phyloP scores from a whole-genome alignment of 2,888 invertebrate genomes.

The Acronicta alni region DNA sequence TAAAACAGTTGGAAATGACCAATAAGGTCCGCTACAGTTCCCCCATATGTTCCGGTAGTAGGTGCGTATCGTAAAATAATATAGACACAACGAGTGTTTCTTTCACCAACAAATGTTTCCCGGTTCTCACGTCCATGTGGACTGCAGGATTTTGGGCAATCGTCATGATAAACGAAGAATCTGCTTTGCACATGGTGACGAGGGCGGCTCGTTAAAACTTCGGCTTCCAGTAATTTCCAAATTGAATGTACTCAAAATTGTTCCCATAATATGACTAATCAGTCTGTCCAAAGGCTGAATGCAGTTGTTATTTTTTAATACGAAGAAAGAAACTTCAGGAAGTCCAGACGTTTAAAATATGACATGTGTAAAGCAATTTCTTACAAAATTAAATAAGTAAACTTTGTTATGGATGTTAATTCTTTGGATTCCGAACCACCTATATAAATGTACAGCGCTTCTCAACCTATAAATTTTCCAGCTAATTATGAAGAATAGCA shows the following conservation, averaged over 20 bases:
- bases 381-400: slow-evolving; percentile 44
- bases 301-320: slow-evolving; percentile 17
- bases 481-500: slow-evolving; percentile 61
- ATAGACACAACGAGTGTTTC: slow-evolving; percentile 66
- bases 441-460: slow-evolving; percentile 38
- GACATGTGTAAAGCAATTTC: slow-evolving; percentile 25
- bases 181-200: slow-evolving; percentile 83
- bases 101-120: slow-evolving; percentile 73
- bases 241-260: slow-evolving; percentile 44
- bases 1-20: slow-evolving; percentile 66
- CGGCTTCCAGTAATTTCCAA: slow-evolving; percentile 77
- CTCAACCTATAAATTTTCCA: slow-evolving; percentile 52
- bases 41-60: slow-evolving; percentile 53
- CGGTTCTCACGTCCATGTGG: slow-evolving; percentile 85
- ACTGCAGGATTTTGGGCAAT: slow-evolving; percentile 83
- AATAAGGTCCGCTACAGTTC: slow-evolving; percentile 46
- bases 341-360: slow-evolving; percentile 24
- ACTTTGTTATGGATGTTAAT: slow-evolving; percentile 25
- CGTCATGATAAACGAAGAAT: slow-evolving; percentile 69
- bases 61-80: slow-evolving; percentile 66
- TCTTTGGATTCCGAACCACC: slow-evolving; percentile 39
- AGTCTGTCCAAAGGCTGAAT: slow-evolving; percentile 20
- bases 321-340: slow-evolving; percentile 14
- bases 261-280: slow-evolving; percentile 45
- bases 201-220: slow-evolving; percentile 74